Evolutionary conservation across 2,113 vertebrate genomes (phyloP).

Genomic region (Peromyscus californicus): DNA sequence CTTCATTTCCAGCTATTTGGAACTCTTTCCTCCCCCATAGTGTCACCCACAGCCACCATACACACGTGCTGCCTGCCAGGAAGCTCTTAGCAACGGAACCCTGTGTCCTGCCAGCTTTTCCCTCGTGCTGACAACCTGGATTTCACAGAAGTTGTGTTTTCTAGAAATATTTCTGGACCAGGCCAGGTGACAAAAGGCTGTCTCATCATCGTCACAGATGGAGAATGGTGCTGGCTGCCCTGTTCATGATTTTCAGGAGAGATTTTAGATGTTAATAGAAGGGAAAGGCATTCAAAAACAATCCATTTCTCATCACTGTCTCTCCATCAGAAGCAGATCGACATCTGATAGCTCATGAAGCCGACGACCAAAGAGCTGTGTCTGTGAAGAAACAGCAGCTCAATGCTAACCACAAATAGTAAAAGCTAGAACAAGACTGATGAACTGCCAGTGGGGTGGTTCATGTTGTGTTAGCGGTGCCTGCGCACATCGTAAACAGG

Average conservation of each 20-base stretch:
- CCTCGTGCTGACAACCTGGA: constrained; percentile 84
- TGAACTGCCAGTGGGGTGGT: neutral
- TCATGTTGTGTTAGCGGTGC: no score
- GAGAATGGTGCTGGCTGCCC: constrained; percentile 68
- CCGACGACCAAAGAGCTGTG: constrained; percentile 35
- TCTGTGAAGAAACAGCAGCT: constrained; percentile 60
- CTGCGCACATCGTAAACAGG: neutral
- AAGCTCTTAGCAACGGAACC: constrained; percentile 86
- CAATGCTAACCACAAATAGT: constrained; percentile 62
- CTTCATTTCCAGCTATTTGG: constrained; percentile 53
- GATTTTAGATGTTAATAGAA: constrained; percentile 72
- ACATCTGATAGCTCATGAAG: constrained; percentile 66
- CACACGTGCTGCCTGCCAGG: constrained; percentile 75
- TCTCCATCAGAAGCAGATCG: constrained; percentile 76
- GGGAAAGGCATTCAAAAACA: constrained; percentile 27
- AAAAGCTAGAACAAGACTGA: neutral
- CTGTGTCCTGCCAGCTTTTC: constrained; percentile 86
- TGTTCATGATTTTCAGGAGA: constrained; percentile 70
- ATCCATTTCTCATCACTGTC: constrained; percentile 78
- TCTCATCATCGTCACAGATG: constrained; percentile 77
- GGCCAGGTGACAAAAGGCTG: constrained; percentile 77
- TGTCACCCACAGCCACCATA: constrained; percentile 77
- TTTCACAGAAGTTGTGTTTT: constrained; percentile 85
- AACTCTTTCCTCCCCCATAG: constrained; percentile 71
- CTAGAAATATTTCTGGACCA: constrained; percentile 79